phyloP scores from a whole-genome alignment of 2,113 vertebrate genomes.

The Hydrochoerus hydrochaeris region DNA sequence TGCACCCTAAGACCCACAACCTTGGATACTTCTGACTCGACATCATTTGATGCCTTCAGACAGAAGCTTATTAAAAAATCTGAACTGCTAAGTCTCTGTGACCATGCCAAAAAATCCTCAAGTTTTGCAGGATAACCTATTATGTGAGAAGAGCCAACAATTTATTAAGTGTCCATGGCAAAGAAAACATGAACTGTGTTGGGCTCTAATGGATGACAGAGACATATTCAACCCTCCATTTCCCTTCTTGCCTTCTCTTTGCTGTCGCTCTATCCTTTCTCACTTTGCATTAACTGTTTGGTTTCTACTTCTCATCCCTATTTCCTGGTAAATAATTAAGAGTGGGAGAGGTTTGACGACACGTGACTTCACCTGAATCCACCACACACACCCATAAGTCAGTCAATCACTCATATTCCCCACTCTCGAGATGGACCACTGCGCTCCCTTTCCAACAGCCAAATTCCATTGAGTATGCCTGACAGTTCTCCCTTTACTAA shows the following conservation, averaged over 20 bases:
- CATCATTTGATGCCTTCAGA: background rate
- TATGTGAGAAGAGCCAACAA: slow-evolving; percentile 50
- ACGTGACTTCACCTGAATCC: background rate
- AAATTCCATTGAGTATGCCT: background rate
- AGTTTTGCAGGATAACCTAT: slow-evolving; percentile 29
- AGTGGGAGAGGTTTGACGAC: background rate
- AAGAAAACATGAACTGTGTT: background rate
- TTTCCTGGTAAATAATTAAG: slow-evolving; percentile 51
- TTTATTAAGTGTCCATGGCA: slow-evolving; percentile 46
- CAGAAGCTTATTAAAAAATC: background rate
- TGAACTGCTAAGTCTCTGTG: slow-evolving; percentile 25
- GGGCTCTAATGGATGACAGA: background rate
- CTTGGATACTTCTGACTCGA: background rate
- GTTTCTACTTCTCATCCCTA: background rate
- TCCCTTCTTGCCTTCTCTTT: background rate
- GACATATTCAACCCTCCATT: background rate
- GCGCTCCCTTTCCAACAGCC: background rate
- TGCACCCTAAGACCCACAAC: background rate
- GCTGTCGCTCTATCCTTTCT: background rate
- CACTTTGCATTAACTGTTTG: background rate
- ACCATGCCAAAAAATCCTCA: slow-evolving; percentile 47
- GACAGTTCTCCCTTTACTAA: slow-evolving; percentile 13
- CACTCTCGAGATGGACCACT: background rate
- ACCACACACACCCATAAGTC: background rate
- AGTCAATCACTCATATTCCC: background rate